Conservation (phyloP, 2,888 invertebrate genomes). For the Lasioglossum marginatum region DNA sequence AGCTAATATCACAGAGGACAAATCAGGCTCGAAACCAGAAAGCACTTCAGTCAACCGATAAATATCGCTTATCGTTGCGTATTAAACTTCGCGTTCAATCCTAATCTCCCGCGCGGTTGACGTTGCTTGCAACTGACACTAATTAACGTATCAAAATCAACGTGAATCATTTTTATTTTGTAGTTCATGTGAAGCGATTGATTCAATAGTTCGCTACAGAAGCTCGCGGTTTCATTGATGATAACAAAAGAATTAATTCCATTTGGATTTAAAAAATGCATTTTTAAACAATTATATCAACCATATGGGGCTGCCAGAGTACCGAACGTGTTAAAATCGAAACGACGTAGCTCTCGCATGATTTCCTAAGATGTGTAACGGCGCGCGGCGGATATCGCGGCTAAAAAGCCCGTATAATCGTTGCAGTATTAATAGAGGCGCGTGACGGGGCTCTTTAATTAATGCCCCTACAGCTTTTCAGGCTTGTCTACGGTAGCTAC, state of each 20-base stretch:
- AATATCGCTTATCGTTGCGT: constrained; percentile 15
- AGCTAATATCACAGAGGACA: constrained; percentile 11
- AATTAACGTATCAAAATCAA: background rate
- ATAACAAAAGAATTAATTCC: too few relatives aligned
- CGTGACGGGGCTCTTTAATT: constrained; percentile 48
- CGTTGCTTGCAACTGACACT: background rate
- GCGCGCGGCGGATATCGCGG: background rate
- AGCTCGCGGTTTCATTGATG: background rate
- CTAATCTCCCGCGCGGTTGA: background rate
- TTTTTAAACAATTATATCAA: background rate
- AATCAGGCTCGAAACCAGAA: constrained; percentile 17
- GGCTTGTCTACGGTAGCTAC: constrained; percentile 51
- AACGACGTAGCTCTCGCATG: background rate
- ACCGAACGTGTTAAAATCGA: background rate
- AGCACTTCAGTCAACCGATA: constrained; percentile 15
- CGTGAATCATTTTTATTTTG: background rate
- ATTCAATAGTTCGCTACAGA: background rate
- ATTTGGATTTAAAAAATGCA: background rate
- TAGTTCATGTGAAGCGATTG: background rate
- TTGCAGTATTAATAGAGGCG: constrained; percentile 44
- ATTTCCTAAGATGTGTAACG: background rate
- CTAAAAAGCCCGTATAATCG: constrained; percentile 33
- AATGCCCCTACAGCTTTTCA: constrained; percentile 47
- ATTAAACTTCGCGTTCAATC: background rate
- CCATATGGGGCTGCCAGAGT: background rate